Evolutionary conservation across 1,140 invertebrate genomes (phyloP).

Genomic region (Aphidius gifuensis): DNA sequence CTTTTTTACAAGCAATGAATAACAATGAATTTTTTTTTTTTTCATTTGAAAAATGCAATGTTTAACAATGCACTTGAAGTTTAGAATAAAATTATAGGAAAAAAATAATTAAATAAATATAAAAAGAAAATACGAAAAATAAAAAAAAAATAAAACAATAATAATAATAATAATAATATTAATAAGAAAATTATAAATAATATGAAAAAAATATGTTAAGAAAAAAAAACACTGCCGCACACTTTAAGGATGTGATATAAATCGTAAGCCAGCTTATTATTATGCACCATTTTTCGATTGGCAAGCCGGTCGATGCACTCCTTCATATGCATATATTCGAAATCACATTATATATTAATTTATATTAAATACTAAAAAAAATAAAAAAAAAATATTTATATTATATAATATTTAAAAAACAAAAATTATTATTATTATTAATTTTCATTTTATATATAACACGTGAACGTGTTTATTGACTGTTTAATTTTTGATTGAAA

Average conservation of each 20-base stretch:
- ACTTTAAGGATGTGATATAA: slow-evolving; percentile 43
- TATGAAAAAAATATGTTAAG: no score
- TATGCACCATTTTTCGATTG: slow-evolving; percentile 9
- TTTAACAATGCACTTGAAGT: slow-evolving; percentile 3
- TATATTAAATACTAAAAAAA: slow-evolving; percentile 1
- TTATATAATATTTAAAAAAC: slow-evolving; percentile 13
- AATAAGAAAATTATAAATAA: no score
- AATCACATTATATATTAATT: not conserved
- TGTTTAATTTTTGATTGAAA: slow-evolving; percentile 1
- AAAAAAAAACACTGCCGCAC: slow-evolving; percentile 38
- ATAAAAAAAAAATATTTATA: slow-evolving; percentile 12
- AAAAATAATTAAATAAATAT: not conserved
- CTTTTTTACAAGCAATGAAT: no score
- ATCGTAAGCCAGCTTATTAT: slow-evolving; percentile 25
- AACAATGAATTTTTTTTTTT: not conserved
- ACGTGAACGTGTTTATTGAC: no score
- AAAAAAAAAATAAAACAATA: no score
- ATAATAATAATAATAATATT: no score
- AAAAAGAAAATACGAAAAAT: not conserved
- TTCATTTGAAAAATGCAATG: not conserved
- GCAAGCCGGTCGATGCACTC: not conserved
- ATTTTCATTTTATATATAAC: no score
- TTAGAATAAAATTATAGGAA: slow-evolving; percentile 9
- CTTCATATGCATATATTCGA: not conserved
- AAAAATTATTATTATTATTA: no score